Conservation (phyloP, 2,113 vertebrate species). For the Fulmarus glacialis region DNA sequence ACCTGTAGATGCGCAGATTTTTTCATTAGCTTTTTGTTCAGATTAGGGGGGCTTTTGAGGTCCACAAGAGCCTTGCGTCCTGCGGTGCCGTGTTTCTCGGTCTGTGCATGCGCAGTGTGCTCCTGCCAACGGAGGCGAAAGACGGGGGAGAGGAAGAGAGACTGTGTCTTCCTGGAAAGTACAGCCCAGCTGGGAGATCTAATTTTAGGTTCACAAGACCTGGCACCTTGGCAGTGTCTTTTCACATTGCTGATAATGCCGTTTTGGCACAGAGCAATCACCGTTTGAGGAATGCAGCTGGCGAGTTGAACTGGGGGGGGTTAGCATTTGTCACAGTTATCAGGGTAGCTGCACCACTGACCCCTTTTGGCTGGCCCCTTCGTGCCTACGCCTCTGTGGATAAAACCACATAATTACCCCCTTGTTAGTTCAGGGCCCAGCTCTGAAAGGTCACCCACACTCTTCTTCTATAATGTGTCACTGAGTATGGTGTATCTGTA, state of each 20-base stretch:
- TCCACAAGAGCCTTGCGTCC: background rate
- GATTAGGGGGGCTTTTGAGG: background rate
- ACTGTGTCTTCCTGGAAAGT: background rate
- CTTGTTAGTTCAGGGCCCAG: background rate
- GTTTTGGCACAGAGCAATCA: background rate
- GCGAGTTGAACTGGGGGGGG: background rate
- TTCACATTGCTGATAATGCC: conserved; percentile 22
- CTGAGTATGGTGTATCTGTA: background rate
- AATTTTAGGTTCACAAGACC: conserved; percentile 64
- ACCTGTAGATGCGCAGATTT: background rate
- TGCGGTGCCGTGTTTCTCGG: background rate
- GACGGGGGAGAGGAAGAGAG: background rate
- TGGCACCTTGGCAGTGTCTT: conserved; percentile 43
- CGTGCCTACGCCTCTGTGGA: background rate
- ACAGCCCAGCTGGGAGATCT: conserved; percentile 45
- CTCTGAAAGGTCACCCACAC: background rate
- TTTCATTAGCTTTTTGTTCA: background rate
- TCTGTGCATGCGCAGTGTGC: background rate
- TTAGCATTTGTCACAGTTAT: background rate
- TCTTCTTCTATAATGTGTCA: background rate
- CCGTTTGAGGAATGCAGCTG: conserved; percentile 6
- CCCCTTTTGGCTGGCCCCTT: background rate
- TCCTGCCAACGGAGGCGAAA: rapidly evolving
- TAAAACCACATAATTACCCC: background rate
- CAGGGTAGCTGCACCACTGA: background rate